phyloP scores from a whole-genome alignment of 2,113 vertebrate genomes.

The Engystomops pustulosus region DNA sequence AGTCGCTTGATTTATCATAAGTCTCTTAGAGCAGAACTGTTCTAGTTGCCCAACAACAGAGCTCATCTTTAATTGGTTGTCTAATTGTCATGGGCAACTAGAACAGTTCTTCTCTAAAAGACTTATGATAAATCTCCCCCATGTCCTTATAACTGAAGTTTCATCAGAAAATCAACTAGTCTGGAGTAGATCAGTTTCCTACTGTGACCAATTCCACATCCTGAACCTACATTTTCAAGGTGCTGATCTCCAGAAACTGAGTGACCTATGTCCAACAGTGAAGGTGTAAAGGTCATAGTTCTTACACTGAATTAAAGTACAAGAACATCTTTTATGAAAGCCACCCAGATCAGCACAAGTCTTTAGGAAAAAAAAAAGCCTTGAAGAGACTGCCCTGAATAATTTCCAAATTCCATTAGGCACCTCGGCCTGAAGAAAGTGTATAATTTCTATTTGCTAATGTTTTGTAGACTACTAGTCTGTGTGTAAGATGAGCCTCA shows the following conservation, averaged over 20 bases:
- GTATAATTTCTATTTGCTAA: slow-evolving; percentile 47
- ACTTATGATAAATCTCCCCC: no score
- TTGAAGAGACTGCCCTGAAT: slow-evolving; percentile 31
- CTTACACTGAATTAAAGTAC: slow-evolving; percentile 65
- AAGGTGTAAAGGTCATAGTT: slow-evolving; percentile 62
- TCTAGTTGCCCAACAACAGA: no score
- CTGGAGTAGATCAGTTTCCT: slow-evolving; percentile 54
- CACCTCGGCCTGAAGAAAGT: slow-evolving; percentile 34
- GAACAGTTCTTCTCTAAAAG: no score
- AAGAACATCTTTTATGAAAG: slow-evolving; percentile 63
- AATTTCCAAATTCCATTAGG: slow-evolving; percentile 43
- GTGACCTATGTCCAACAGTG: slow-evolving; percentile 60
- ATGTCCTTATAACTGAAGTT: no score
- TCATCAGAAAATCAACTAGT: slow-evolving; percentile 8
- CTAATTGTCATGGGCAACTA: no score
- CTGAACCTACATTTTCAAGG: slow-evolving; percentile 47
- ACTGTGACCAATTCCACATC: slow-evolving; percentile 60
- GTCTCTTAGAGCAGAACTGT: no score
- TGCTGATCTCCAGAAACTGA: slow-evolving; percentile 57
- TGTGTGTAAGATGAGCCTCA: slow-evolving; percentile 45
- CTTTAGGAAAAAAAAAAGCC: slow-evolving; percentile 47
- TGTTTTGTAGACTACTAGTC: slow-evolving; percentile 34
- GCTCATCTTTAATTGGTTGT: no score
- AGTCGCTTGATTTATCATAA: no score
- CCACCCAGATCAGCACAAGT: slow-evolving; percentile 54